A percentile compares a stretch with the other conserved stretches of the same genome.
Conservation (phyloP, 2,888 invertebrate genomes). For the Drosophila testacea region DNA sequence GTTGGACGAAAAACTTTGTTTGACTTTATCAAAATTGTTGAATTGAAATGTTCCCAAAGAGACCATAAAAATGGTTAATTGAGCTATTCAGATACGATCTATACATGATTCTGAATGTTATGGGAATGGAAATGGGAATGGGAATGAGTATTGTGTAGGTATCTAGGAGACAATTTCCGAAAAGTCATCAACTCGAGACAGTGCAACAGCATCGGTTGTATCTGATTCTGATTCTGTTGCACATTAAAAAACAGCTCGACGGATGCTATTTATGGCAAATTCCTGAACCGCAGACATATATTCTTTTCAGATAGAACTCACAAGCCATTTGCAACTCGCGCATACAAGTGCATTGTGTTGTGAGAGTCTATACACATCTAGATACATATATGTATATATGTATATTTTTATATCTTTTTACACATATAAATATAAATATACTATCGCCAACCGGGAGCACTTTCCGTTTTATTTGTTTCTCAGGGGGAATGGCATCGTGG, state of each 20-base stretch:
- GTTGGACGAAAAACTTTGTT: not conserved
- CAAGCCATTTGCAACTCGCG: conserved; percentile 28
- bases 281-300: conserved; percentile 64
- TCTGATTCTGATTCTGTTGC: conserved; percentile 21
- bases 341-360: conserved; percentile 58
- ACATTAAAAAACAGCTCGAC: conserved; percentile 55
- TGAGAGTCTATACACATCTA: conserved; percentile 2
- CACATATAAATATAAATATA: conserved; percentile 30
- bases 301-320: conserved; percentile 39
- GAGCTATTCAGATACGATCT: conserved; percentile 9
- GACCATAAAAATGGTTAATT: conserved; percentile 29
- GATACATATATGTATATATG: conserved; percentile 12
- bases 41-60: conserved; percentile 11
- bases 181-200: conserved; percentile 13
- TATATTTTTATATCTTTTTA: conserved; percentile 24
- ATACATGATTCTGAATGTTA: not conserved
- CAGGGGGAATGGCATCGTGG: conserved; percentile 22
- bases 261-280: conserved; percentile 75
- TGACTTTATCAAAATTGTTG: not conserved
- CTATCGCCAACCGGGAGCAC: conserved; percentile 26
- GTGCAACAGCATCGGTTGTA: conserved; percentile 39
- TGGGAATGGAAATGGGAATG: not conserved
- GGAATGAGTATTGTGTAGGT: conserved; percentile 9
- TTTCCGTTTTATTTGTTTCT: not conserved
- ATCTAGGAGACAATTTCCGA: conserved; percentile 29